Evolutionary conservation across 2,797 vertebrate species (phyloP), one percentile per base, ranked within the genome.

Genomic region (Echeneis naucrates): DNA sequence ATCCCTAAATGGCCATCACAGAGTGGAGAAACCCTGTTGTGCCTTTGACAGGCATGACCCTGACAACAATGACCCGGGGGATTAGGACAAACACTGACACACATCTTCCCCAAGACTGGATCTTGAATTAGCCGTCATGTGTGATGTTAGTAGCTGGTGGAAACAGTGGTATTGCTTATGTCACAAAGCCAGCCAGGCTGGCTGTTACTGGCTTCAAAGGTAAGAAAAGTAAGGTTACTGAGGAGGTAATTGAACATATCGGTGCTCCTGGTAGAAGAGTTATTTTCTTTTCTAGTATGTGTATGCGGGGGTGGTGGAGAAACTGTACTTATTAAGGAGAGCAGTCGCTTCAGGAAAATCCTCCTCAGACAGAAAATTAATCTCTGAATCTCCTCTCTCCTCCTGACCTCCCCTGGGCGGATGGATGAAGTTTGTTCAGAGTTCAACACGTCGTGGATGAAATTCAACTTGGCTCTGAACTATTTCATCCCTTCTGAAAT

Each of bases 1-100:
- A 75, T 76, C 83, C 75, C 78, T 86, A 88, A 87, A 89, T 83
- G 91, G 78, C 84, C 80, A 86, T 78, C 80, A 60, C 68, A 63
- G 35, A 80, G 26, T 78, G 62, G 61, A 83, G 65, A 75, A 80
- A 75, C 62, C 62, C 66, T 78, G 59, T 53, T 77, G 76, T 71
- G 66, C 42, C 13, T 88, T 77, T 84, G 78, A 88, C 58, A 58
- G 80, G 9, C 81, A 74, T 53, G 74, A 80, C 77, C 74, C 75
- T 81, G 88, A 90, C 87, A 87, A 81, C 56, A 42, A 72, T 75
- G 72, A 80, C 88, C 88, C 73, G 10, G 12, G 75, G 82, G 64
- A 80, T 85, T 78, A 78, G 70, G 72, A 66, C 16, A 57, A 63
- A 54, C 48, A 48, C 13, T 69, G 48, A 64, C 68, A 69, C 62